phyloP scores from a whole-genome alignment of 30 jellyfish, hydroid and myxozoan species.

The Nemopilema nomurai region DNA sequence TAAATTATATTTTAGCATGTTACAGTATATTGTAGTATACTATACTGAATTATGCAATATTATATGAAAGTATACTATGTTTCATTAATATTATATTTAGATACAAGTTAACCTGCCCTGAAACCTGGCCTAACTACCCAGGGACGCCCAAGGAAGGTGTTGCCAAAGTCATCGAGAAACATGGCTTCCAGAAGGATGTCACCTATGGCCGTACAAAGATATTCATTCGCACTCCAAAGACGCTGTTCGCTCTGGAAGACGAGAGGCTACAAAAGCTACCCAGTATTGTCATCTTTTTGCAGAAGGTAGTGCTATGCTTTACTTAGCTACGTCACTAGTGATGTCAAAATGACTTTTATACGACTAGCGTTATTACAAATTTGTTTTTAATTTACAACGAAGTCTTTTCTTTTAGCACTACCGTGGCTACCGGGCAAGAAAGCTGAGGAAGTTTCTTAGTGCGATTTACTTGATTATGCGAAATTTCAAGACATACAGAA shows the following conservation, averaged over 20 bases:
- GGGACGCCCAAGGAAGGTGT: constrained; percentile 81
- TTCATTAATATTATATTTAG: constrained; percentile 6
- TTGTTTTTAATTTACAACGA: not conserved
- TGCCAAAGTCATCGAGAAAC: constrained; percentile 49
- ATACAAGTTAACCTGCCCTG: constrained; percentile 81
- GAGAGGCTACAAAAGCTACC: constrained; percentile 76
- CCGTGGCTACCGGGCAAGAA: constrained; percentile 91
- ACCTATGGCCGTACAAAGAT: constrained; percentile 83
- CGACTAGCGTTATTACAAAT: no score
- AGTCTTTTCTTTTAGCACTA: constrained; percentile 48
- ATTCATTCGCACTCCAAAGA: constrained; percentile 86
- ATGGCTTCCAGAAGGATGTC: constrained; percentile 68
- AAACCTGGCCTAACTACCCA: constrained; percentile 83
- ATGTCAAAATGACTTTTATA: no score
- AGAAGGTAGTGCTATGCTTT: constrained; percentile 77
- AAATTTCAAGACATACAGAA: constrained; percentile 76
- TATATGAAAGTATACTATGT: not conserved
- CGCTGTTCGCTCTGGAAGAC: constrained; percentile 88
- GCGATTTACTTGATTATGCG: constrained; percentile 78
- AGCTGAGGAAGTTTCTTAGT: constrained; percentile 54
- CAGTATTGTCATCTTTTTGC: constrained; percentile 69
- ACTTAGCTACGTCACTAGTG: no score
- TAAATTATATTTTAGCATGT: no score
- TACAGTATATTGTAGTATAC: no score
- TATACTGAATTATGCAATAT: not conserved